Evolutionary conservation across 2,797 vertebrate species (phyloP), one percentile per base, ranked within the genome.

Genomic region (Phalloptychus januarius): DNA sequence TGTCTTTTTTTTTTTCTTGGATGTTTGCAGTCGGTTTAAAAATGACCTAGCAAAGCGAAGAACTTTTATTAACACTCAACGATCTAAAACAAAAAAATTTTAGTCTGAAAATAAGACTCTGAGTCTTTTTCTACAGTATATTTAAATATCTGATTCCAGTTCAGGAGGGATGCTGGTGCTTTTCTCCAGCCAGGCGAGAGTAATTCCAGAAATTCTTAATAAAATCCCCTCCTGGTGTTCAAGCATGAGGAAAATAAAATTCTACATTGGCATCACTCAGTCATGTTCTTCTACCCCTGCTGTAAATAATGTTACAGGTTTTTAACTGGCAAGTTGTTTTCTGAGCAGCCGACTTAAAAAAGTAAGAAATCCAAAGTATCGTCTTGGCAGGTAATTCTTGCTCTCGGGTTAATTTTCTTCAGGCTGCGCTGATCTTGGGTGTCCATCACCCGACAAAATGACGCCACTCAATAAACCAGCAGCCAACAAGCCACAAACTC

Each of bases 401-500:
- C 75, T 44, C 36, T 80, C 61, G 8, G 61, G 78, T 88, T 87
- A 70, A 91, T 92, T 87, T 84, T 85, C 82, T 79, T 76, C 63
- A 1, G 87, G 84, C 89, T 86, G 81, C 82, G 82, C 82, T 11
- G 85, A 88, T 76, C 79, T n/a, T 52, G 11, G 44, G 46, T 46
- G 89, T 91, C 90, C 89, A 88, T 93, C 86, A 85, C 77, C 80
- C 84, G 0, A 72, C 36, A 6, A 0, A 23, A 72, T 88, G 85
- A 92, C 76, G 89, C 93, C 91, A 92, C 83, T 82, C 71, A 58
- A 77, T 80, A 81, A 77, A 81, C 76, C 15, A 25, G 71, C 83
- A 72, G 83, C 87, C 79, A 74, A 76, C 78, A 61, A 88, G 90
- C 80, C 87, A 90, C 81, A 56, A 93, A 33, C 91, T 92, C 86